Evolutionary conservation across 2,888 invertebrate species (phyloP).

Genomic region (Protophormia terraenovae): DNA sequence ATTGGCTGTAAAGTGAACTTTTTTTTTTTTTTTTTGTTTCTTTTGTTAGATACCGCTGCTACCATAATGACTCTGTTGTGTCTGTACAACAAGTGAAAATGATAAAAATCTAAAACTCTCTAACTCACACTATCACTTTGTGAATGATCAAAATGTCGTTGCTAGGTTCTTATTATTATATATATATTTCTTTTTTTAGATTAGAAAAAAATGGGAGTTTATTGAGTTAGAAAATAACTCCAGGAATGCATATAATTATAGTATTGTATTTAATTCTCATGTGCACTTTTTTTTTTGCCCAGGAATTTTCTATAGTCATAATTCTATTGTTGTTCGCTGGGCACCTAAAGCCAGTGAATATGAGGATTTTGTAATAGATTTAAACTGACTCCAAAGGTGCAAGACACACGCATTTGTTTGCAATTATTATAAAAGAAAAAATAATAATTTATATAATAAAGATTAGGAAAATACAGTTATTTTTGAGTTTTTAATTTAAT

Average conservation of each 20-base stretch:
- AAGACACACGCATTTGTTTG: slow-evolving; percentile 33
- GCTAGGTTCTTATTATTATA: too few relatives aligned
- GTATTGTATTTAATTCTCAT: slow-evolving; percentile 25
- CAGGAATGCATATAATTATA: slow-evolving; percentile 58
- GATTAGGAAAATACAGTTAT: slow-evolving; percentile 24
- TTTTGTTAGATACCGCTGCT: slow-evolving; percentile 44
- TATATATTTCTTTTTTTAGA: too few relatives aligned
- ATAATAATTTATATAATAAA: background rate
- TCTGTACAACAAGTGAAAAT: slow-evolving; percentile 44
- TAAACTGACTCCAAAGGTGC: slow-evolving; percentile 13
- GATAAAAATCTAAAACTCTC: slow-evolving; percentile 41
- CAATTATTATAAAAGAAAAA: slow-evolving; percentile 1
- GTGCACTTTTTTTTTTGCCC: slow-evolving; percentile 21
- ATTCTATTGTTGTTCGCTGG: background rate
- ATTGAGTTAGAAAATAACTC: slow-evolving; percentile 28
- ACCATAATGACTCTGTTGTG: slow-evolving; percentile 13
- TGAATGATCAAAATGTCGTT: slow-evolving; percentile 48
- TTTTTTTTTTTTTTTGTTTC: background rate
- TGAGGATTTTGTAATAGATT: slow-evolving; percentile 26
- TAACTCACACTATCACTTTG: slow-evolving; percentile 40
- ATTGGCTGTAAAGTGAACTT: slow-evolving; percentile 8
- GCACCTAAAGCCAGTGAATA: background rate
- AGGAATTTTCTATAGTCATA: background rate
- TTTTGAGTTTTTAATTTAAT: slow-evolving; percentile 5
- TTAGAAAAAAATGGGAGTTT: too few relatives aligned